A percentile compares a stretch with the other conserved stretches of the same genome.
Conservation (phyloP, 2,888 invertebrate species). For the Rhogogaster chlorosoma region DNA sequence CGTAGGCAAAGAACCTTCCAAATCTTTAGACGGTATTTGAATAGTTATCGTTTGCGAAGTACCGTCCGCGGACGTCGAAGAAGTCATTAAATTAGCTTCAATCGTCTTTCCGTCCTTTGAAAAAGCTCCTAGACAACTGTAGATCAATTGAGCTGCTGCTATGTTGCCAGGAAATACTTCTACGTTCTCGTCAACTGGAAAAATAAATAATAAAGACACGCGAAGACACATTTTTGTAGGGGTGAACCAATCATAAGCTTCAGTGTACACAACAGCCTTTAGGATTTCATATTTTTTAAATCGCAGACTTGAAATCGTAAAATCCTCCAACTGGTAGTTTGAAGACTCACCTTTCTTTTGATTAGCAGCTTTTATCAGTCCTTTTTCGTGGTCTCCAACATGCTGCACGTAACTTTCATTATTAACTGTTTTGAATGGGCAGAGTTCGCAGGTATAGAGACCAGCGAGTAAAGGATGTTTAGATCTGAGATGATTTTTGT, state of each 20-base stretch:
- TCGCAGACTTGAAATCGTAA: neutral
- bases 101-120: constrained; percentile 72
- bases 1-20: constrained; percentile 69
- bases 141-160: constrained; percentile 76
- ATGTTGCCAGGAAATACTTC: constrained; percentile 76
- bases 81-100: constrained; percentile 75
- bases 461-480: constrained; percentile 79
- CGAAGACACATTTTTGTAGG: neutral
- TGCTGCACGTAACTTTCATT: constrained; percentile 80
- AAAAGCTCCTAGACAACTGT: constrained; percentile 74
- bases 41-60: constrained; percentile 75
- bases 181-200: constrained; percentile 67
- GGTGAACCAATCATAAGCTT: no score
- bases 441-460: constrained; percentile 79
- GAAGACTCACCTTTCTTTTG: constrained; percentile 65
- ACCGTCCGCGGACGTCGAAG: constrained; percentile 75
- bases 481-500: constrained; percentile 82
- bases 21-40: constrained; percentile 73
- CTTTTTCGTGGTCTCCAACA: constrained; percentile 80
- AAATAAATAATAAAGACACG: constrained; percentile 9
- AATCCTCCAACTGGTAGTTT: neutral
- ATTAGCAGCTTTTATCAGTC: constrained; percentile 72
- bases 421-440: constrained; percentile 82
- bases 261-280: neutral
- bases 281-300: neutral